Conservation (phyloP, 2,797 vertebrate species). For the Alouatta caraya region DNA sequence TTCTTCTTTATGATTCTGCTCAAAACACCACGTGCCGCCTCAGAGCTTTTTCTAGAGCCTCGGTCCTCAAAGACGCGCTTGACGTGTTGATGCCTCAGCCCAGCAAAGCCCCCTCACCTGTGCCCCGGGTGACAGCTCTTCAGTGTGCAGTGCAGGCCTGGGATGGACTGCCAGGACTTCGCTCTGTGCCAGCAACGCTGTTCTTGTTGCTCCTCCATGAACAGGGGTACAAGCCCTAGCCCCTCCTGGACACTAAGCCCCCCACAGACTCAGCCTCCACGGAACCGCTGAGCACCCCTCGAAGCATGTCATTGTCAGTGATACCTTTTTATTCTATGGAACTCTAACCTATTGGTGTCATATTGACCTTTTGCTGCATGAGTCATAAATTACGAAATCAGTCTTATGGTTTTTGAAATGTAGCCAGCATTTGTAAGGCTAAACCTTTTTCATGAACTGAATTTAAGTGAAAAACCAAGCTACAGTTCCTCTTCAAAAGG, state of each 20-base stretch:
- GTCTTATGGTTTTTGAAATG: slow-evolving; percentile 81
- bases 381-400: slow-evolving; percentile 84
- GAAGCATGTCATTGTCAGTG: slow-evolving; percentile 81
- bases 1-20: slow-evolving; percentile 67
- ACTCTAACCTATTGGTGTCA: slow-evolving; percentile 84
- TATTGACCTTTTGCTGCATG: slow-evolving; percentile 87
- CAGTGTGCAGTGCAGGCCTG: slow-evolving; percentile 1
- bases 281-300: slow-evolving; percentile 78
- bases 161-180: slow-evolving; percentile 66
- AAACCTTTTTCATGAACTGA: slow-evolving; percentile 86
- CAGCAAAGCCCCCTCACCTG: neutral
- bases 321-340: slow-evolving; percentile 82
- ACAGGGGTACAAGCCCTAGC: slow-evolving; percentile 48
- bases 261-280: slow-evolving; percentile 71
- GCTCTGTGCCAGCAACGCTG: slow-evolving; percentile 65
- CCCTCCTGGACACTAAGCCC: neutral
- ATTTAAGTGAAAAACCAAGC: slow-evolving; percentile 77
- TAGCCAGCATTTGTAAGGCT: slow-evolving; percentile 86
- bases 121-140: neutral
- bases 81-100: slow-evolving; percentile 34
- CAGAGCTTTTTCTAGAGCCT: slow-evolving; percentile 66
- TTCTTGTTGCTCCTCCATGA: slow-evolving; percentile 61
- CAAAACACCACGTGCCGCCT: slow-evolving; percentile 68
- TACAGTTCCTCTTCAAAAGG: slow-evolving; percentile 60
- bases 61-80: slow-evolving; percentile 45